These are phyloP conservation scores for Macrosteles quadrilineatus DNA, from an alignment of 1,140 invertebrate genomes.

Conservation along the genomic window DNA sequence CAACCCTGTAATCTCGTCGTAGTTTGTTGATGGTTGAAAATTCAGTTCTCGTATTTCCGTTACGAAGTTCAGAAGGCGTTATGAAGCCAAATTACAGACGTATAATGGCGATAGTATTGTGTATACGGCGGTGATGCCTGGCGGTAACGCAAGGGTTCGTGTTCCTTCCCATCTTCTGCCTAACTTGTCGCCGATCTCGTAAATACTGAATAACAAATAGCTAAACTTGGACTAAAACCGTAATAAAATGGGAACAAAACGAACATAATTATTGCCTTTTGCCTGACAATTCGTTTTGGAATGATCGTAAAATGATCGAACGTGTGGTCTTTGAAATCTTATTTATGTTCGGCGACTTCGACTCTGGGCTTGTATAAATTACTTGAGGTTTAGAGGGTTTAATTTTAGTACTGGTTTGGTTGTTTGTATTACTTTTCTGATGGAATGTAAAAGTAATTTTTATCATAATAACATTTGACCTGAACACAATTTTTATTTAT, in stretches of 20 bases:
- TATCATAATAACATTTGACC: too few species aligned
- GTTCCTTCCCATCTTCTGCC: neutral
- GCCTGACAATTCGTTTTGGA: slow-evolving; percentile 11
- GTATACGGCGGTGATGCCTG: neutral
- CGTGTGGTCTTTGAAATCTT: slow-evolving; percentile 10
- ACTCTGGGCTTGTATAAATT: neutral
- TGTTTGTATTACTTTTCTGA: too few species aligned
- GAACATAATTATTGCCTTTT: slow-evolving; percentile 20
- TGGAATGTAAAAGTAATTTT: too few species aligned
- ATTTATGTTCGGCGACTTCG: neutral
- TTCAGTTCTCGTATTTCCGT: slow-evolving; percentile 4
- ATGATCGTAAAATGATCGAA: slow-evolving; percentile 6
- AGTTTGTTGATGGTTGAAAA: neutral
- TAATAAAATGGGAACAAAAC: slow-evolving; percentile 20
- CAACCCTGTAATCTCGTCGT: neutral
- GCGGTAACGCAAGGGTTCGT: slow-evolving; percentile 1
- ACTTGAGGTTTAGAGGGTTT: too few species aligned
- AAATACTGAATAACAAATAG: slow-evolving; percentile 35
- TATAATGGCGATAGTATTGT: neutral
- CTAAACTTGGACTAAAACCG: slow-evolving; percentile 18
- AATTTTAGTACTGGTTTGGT: too few species aligned
- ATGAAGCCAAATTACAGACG: slow-evolving; percentile 13
- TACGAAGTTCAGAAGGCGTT: slow-evolving; percentile 6
- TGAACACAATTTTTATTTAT: too few species aligned
- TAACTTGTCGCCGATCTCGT: slow-evolving; percentile 35